phyloP scores from a whole-genome alignment of 35 echinoderm and acorn worm genomes.

The Amphiura filiformis region DNA sequence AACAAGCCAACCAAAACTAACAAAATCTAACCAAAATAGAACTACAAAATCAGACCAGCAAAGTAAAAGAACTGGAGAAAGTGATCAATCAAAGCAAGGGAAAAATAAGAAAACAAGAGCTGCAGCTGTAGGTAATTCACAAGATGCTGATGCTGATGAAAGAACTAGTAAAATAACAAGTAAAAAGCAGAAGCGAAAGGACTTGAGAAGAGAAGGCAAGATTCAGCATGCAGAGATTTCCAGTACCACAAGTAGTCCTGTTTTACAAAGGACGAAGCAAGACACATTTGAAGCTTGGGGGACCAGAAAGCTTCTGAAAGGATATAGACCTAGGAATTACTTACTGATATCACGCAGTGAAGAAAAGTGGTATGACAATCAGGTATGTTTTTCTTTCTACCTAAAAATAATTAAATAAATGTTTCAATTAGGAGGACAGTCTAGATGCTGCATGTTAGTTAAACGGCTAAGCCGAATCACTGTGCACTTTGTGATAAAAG shows the following conservation, averaged over 20 bases:
- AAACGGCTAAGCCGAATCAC: not conserved
- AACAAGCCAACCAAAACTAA: not conserved
- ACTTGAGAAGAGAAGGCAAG: not conserved
- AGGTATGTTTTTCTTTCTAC: not conserved
- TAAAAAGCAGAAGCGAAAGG: not conserved
- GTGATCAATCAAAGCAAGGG: not conserved
- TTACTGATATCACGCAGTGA: slow-evolving; percentile 2
- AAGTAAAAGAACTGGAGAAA: not conserved
- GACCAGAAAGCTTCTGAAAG: not conserved
- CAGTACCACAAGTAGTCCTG: not conserved
- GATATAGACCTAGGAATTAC: not conserved
- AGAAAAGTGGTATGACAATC: not conserved
- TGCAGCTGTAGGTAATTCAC: not conserved
- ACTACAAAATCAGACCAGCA: not conserved
- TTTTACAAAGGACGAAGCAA: not conserved
- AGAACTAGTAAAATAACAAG: not conserved
- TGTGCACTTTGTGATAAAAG: not conserved
- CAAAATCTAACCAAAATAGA: not conserved
- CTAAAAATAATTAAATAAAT: not conserved
- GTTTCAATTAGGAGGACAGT: not conserved
- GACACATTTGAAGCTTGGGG: not conserved
- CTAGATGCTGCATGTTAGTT: not conserved
- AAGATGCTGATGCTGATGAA: not conserved
- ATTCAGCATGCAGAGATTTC: slow-evolving; percentile 36
- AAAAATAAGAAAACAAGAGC: not conserved